Percentiles rank a stretch among this genome's conserved stretches.
phyloP scores from a whole-genome alignment of 2,113 vertebrate species.

The Paraplagusia blochii region DNA sequence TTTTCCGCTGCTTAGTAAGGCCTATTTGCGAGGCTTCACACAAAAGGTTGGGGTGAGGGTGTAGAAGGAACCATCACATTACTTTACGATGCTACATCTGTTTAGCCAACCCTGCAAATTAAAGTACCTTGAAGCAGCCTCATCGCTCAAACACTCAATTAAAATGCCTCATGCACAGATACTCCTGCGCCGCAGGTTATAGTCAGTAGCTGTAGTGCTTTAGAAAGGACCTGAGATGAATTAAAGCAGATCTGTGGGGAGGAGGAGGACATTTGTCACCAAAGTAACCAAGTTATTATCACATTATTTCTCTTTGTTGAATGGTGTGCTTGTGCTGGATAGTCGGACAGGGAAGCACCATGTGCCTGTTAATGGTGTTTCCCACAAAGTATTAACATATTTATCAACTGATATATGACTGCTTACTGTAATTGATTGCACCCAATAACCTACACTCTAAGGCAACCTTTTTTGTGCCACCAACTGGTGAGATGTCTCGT shows the following conservation, averaged over 20 bases:
- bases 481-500: too few species aligned
- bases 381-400: constrained; percentile 14
- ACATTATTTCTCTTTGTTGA: constrained; percentile 21
- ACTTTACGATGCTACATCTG: constrained; percentile 67
- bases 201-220: constrained; percentile 8
- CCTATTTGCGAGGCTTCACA: constrained; percentile 24
- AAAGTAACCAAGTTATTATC: constrained; percentile 35
- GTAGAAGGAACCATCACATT: constrained; percentile 50
- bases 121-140: constrained; percentile 57
- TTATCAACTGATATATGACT: constrained; percentile 15
- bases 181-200: constrained; percentile 20
- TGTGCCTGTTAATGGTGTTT: background rate
- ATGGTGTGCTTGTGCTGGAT: background rate
- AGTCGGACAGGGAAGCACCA: background rate
- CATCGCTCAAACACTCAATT: constrained; percentile 64
- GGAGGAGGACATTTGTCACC: constrained; percentile 27
- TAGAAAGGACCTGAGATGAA: constrained; percentile 27
- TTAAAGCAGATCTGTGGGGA: constrained; percentile 26
- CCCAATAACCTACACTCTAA: too few species aligned
- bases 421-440: background rate
- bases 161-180: constrained; percentile 50
- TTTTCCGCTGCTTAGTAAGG: constrained; percentile 37
- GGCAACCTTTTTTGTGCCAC: too few species aligned
- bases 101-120: constrained; percentile 67
- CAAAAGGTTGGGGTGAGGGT: background rate